Evolutionary conservation across 2,888 invertebrate genomes (phyloP).

Genomic region (Cantharis lateralis): DNA sequence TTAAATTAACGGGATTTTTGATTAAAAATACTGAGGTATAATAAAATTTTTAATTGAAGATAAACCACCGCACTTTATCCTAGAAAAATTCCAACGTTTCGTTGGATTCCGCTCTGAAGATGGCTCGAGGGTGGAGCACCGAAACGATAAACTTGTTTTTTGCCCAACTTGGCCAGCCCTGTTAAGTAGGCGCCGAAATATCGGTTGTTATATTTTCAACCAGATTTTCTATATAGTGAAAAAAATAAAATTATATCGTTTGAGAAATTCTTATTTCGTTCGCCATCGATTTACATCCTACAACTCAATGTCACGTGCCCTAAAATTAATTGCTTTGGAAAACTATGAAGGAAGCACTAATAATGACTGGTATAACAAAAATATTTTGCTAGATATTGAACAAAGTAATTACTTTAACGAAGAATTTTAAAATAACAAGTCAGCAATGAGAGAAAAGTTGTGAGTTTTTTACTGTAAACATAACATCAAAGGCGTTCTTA

Average conservation of each 20-base stretch:
- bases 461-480: neutral
- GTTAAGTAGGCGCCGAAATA: constrained; percentile 42
- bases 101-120: neutral
- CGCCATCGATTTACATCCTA: too few species aligned
- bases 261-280: too few species aligned
- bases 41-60: neutral
- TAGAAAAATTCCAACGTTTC: neutral
- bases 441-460: constrained; percentile 5
- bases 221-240: constrained; percentile 46
- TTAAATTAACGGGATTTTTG: neutral
- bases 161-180: constrained; percentile 23
- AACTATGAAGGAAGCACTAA: neutral
- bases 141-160: constrained; percentile 9
- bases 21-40: neutral
- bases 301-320: neutral
- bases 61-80: neutral
- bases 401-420: neutral
- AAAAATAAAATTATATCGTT: constrained; percentile 52
- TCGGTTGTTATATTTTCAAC: constrained; percentile 45
- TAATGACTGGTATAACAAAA: neutral
- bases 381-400: neutral
- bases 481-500: constrained; percentile 17
- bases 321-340: neutral
- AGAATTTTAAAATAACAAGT: neutral
- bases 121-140: constrained; percentile 9